Base-by-base conservation (phyloP, 2,888 invertebrate genomes). In the Pseudococcus jackbeardsleyi region DNA sequence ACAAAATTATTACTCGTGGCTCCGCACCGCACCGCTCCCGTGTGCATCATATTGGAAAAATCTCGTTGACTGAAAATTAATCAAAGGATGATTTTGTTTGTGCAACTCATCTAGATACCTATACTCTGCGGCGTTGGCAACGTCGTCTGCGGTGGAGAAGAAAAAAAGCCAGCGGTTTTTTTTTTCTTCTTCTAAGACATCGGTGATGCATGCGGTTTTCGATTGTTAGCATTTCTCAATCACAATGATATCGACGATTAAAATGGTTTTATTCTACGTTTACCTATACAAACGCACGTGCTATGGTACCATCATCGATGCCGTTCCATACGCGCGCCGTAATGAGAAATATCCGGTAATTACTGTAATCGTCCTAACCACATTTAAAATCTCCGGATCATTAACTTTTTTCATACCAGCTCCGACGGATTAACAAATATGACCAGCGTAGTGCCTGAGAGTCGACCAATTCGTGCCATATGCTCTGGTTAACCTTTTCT, bases 301-400 rank as follows among this genome's bases (percentile, higher is more conserved):
- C 79, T 79, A 42, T 11, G 26, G 39, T 46, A 46, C 50, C 50
- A 50, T 50, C 33, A 33, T 72, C 12, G 68, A 72, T 19, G 33
- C 68, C 26, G 33, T 33, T 72, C 42, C 17, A 46, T 33, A 79
- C 42, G 39, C 42, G 79, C 33, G 42, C 79, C 26, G 79, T 79
- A 79, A 79, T 79, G 42, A 79, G 79, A 79, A 79, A 79, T 79
- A 79, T 79, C 79, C 79, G 79, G 79, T 79, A 42, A 79, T 79
- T 79, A 79, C 79, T 39, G 42, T 79, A 79, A 79, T 79, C 79
- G 42, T 79, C 42, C 42, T 79, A 79, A 79, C 79, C 79, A 33
- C 79, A 79, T 79, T 79, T 79, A 79, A n/a, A 26, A 59, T 79
- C 42, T 79, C 17, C 33, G 79, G n/a, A 39, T 79, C 79, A 79